These are phyloP conservation scores for Python bivittatus DNA, from an alignment of 2,113 vertebrate species.

Conservation along the genomic window DNA sequence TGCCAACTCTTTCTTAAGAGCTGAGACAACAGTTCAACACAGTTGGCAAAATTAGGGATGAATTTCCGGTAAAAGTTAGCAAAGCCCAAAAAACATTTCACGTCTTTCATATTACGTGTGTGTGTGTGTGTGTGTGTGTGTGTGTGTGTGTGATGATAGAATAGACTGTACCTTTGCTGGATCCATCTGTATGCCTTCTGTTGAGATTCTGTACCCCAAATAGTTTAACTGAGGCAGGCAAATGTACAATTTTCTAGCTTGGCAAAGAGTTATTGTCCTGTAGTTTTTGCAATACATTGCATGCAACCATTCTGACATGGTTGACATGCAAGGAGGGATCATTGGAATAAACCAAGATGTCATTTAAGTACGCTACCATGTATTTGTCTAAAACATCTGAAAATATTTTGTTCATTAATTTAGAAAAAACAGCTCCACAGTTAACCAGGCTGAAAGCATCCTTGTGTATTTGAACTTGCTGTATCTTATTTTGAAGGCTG, in stretches of 20 bases:
- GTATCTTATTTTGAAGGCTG: too few relatives aligned
- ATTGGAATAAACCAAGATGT: neutral
- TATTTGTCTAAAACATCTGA: neutral
- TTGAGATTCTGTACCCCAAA: neutral
- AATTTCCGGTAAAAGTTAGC: neutral
- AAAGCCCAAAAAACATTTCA: neutral
- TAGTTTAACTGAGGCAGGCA: neutral
- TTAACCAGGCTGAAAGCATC: too few relatives aligned
- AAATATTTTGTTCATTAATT: neutral
- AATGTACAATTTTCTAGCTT: neutral
- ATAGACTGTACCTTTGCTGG: too few relatives aligned
- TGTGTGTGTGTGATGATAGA: too few relatives aligned
- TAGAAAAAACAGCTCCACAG: too few relatives aligned
- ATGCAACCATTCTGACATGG: neutral
- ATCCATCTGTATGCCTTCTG: neutral
- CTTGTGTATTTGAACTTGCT: too few relatives aligned
- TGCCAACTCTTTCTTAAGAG: neutral
- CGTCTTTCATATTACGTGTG: neutral
- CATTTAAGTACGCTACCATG: neutral
- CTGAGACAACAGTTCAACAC: neutral
- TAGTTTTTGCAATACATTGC: neutral
- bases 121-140: too few relatives aligned
- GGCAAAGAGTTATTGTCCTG: neutral
- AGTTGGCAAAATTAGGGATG: neutral
- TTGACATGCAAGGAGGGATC: neutral